Conservation (phyloP, 1,140 invertebrate genomes). For the Rhyzopertha dominica region DNA sequence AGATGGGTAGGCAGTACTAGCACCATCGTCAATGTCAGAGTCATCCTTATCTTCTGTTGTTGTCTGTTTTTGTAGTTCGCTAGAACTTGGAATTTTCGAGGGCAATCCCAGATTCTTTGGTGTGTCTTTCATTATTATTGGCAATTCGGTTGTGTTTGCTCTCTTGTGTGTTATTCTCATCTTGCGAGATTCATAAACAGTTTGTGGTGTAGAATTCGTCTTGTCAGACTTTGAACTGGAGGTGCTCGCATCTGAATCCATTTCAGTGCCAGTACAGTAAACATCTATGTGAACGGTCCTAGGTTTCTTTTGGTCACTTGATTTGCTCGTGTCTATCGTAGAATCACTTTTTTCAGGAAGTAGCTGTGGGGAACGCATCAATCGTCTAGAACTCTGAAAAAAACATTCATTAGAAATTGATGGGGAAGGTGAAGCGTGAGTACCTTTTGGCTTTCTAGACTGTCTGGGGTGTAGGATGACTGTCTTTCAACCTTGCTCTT, state of each 20-base stretch:
- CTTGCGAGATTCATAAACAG: conserved; percentile 59
- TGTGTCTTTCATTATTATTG: conserved; percentile 37
- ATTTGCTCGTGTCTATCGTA: conserved; percentile 25
- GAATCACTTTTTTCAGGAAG: conserved; percentile 19
- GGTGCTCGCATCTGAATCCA: conserved; percentile 47
- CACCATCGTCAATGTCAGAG: conserved; percentile 53
- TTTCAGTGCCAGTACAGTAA: conserved; percentile 68
- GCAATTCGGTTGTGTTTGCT: conserved; percentile 46
- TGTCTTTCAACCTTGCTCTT: conserved; percentile 15
- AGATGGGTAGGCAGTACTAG: conserved; percentile 58
- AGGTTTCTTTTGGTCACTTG: conserved; percentile 51
- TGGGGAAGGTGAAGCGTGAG: conserved; percentile 15
- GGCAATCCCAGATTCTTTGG: conserved; percentile 35
- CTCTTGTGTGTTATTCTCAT: conserved; percentile 56
- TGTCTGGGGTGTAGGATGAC: conserved; percentile 35
- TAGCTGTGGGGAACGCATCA: conserved; percentile 14
- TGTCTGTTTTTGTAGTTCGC: conserved; percentile 5
- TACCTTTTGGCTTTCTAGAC: conserved; percentile 29
- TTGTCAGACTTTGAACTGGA: conserved; percentile 41
- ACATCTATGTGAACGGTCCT: conserved; percentile 73
- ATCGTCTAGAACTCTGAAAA: conserved; percentile 9
- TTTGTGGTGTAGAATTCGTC: conserved; percentile 53
- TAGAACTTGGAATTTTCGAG: conserved; percentile 4
- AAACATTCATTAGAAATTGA: conserved; percentile 8
- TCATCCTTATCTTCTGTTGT: conserved; percentile 37